Evolutionary conservation across 2,797 vertebrate genomes (phyloP).

Genomic region (Sebastes elongatus): DNA sequence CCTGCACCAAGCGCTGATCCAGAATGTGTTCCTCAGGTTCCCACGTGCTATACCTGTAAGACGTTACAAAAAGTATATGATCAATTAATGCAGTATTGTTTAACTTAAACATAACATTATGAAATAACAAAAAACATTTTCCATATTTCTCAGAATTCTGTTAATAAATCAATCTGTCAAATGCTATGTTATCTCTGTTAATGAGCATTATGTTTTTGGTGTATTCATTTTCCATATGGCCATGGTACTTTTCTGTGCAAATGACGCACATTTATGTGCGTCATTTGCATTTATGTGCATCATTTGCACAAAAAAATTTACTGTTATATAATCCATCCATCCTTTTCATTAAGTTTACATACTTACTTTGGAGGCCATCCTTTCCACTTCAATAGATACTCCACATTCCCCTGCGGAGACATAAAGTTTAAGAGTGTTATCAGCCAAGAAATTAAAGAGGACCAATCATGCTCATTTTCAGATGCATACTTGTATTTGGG

Average conservation of each 20-base stretch:
- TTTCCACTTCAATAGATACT: slow-evolving; percentile 99
- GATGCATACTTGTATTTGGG: no score
- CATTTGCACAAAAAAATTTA: no score
- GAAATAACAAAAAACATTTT: not conserved
- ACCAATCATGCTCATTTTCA: no score
- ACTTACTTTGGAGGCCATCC: slow-evolving; percentile 99
- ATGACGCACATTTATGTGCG: not conserved
- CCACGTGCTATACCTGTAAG: slow-evolving; percentile 96
- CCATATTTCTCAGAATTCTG: not conserved
- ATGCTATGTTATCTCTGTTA: not conserved
- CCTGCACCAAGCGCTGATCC: slow-evolving; percentile 94
- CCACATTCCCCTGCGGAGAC: slow-evolving; percentile 91
- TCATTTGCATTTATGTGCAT: no score
- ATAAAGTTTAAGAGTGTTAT: slow-evolving; percentile 2
- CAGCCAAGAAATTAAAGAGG: not conserved
- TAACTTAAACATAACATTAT: not conserved
- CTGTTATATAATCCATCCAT: not conserved
- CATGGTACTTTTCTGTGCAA: not conserved
- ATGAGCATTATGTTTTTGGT: not conserved
- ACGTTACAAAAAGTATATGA: not conserved
- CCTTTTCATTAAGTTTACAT: not conserved
- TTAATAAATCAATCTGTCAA: not conserved
- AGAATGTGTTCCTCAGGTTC: slow-evolving; percentile 98
- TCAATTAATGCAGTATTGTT: not conserved
- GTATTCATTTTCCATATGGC: no score